Percentiles rank a stretch among this genome's conserved stretches.
These are phyloP conservation scores for Calameuta pallipes DNA, from an alignment of 2,888 invertebrate species.

Conservation along the genomic window DNA sequence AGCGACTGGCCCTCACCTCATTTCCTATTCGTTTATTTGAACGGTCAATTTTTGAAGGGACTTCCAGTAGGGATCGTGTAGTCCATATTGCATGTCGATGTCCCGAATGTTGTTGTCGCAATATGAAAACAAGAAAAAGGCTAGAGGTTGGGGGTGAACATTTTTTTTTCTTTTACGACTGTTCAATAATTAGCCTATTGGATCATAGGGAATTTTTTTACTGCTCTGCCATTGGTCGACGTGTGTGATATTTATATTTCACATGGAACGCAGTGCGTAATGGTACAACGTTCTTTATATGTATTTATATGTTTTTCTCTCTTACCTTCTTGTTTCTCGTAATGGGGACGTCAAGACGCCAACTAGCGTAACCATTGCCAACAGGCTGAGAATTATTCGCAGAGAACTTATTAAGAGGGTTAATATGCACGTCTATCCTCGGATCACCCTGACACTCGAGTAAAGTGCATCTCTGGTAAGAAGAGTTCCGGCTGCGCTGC, in stretches of 20 bases:
- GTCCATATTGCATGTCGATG: too few species aligned
- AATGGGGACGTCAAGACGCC: background rate
- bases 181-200: background rate
- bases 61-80: too few species aligned
- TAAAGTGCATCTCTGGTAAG: background rate
- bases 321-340: background rate
- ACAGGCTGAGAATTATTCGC: slow-evolving; percentile 14
- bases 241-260: too few species aligned
- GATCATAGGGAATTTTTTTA: background rate
- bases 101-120: background rate
- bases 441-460: slow-evolving; percentile 7
- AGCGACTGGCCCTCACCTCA: too few species aligned
- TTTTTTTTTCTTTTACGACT: background rate
- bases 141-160: background rate
- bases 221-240: background rate
- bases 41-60: too few species aligned
- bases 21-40: too few species aligned
- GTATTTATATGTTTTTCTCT: background rate
- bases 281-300: background rate
- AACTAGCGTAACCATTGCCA: slow-evolving; percentile 7
- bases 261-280: background rate
- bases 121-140: background rate
- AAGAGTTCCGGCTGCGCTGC: background rate
- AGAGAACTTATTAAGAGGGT: slow-evolving; percentile 20
- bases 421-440: slow-evolving; percentile 18